Evolutionary conservation across 1,140 invertebrate genomes (phyloP), one percentile per base, ranked within the genome.

Genomic region (Colletes latitarsis): DNA sequence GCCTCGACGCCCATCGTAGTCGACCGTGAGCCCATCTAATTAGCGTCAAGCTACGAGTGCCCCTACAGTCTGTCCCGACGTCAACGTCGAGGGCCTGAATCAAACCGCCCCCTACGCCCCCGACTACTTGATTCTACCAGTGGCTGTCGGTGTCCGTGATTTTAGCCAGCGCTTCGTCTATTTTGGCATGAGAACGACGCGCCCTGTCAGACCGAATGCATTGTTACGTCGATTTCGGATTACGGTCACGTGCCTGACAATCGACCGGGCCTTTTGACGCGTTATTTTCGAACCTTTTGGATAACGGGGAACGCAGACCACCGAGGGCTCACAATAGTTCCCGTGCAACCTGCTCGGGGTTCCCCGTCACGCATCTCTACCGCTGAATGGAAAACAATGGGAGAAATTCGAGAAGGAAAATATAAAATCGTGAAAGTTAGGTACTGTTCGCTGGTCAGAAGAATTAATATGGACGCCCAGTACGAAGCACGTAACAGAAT

Each of bases 21-120:
- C 86, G 72, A 64, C 75, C 76, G 82, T 81, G 49, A 78, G 82
- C 21, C 74, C 77, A 73, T 78, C 75, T 86, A 87, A 87, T 86
- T 86, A 87, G 82, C 72, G 85, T 87, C 85, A 81, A 73, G 55
- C 82, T 63, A 52, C 46, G 74, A 81, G 82, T 82, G 30, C 81
- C 64, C 64, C 69, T 63, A 58, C 77, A 76, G 78, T 75, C 70
- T 64, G 70, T 75, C 73, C 72, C 60, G 79, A 74, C 63, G 72
- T 72, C 77, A 76, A 60, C 60, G 76, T 77, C 84, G 63, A 82
- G 83, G 30, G 75, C 21, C 62, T 82, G 67, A 52, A 85, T 81
- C 68, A 72, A 77, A 79, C 72, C 66, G 68, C 55, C 73, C 77
- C 57, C 64, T 57, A 43, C 49, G 15, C 53, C 62, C 49, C 70